Percentiles rank a stretch among this genome's conserved stretches.
phyloP scores from a whole-genome alignment of 2,888 invertebrate genomes.

The Chrysina gloriosa region DNA sequence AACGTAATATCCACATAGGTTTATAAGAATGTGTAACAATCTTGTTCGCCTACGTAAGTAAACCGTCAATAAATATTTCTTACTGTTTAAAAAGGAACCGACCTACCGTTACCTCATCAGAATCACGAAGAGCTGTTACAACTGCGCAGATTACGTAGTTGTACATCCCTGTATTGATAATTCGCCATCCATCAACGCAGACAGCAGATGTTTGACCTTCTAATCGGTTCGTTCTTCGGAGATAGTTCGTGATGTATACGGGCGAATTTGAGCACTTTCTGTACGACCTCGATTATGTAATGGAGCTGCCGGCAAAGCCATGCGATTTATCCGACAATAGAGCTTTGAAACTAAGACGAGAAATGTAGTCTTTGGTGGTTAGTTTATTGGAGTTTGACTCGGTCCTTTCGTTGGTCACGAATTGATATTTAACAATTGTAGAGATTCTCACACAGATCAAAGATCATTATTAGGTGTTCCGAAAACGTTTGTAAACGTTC shows the following conservation, averaged over 20 bases:
- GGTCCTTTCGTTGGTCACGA: not conserved
- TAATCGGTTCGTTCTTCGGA: not conserved
- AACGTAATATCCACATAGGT: not conserved
- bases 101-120: conserved; percentile 1
- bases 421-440: not conserved
- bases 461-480: too few relatives aligned
- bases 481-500: too few relatives aligned
- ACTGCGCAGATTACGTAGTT: not conserved
- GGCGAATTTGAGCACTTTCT: conserved; percentile 17
- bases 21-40: not conserved
- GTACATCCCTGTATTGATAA: not conserved
- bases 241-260: conserved; percentile 5
- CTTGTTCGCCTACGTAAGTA: not conserved
- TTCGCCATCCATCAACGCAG: not conserved
- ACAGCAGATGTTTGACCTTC: conserved; percentile 24
- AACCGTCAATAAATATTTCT: conserved; percentile 1
- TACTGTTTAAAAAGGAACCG: conserved; percentile 1
- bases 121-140: conserved; percentile 19
- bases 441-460: not conserved
- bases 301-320: conserved; percentile 25
- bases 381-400: not conserved
- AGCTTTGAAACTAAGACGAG: not conserved
- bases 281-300: conserved; percentile 28
- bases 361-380: not conserved
- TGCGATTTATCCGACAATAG: not conserved